These are phyloP conservation scores for Ormyrus nitidulus DNA, from an alignment of 2,888 invertebrate genomes.

Conservation along the genomic window DNA sequence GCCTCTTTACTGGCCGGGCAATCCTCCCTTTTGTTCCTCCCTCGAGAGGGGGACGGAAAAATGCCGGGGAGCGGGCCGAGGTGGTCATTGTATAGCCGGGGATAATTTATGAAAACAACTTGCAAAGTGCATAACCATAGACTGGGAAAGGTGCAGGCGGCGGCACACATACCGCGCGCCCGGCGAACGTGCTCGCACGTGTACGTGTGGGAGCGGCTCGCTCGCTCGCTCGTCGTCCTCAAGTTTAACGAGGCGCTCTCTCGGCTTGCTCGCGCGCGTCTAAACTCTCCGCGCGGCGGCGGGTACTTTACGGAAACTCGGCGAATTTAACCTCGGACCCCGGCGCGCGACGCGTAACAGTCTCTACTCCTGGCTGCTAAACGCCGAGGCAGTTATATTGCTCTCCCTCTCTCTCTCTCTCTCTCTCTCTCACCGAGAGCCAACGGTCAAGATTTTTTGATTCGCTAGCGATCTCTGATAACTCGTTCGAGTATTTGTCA, in stretches of 20 bases:
- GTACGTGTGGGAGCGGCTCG: conserved; percentile 12
- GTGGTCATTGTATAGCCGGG: conserved; percentile 38
- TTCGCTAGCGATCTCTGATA: neutral
- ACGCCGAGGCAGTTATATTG: neutral
- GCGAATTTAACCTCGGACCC: conserved; percentile 50
- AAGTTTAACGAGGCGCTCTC: conserved; percentile 57
- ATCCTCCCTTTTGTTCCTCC: no score
- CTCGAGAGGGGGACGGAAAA: conserved; percentile 7
- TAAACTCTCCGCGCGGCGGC: conserved; percentile 37
- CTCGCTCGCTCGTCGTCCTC: conserved; percentile 19
- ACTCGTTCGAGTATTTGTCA: no score
- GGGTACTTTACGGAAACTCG: conserved; percentile 46
- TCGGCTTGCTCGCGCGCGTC: conserved; percentile 50
- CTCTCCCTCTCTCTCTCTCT: conserved; percentile 1
- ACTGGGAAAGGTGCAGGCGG: conserved; percentile 13
- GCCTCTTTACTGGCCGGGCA: no score
- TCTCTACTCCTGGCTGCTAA: neutral
- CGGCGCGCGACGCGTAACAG: neutral
- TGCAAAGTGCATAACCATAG: conserved; percentile 54
- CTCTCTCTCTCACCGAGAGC: neutral
- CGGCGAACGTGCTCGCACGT: neutral
- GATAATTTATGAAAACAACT: conserved; percentile 61
- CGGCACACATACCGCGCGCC: neutral
- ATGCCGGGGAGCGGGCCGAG: neutral
- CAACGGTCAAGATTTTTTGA: conserved; percentile 41